A percentile compares a stretch with the other conserved stretches of the same genome.
Conservation (phyloP, 2,888 invertebrate genomes). For the Gastrophysa polygoni region DNA sequence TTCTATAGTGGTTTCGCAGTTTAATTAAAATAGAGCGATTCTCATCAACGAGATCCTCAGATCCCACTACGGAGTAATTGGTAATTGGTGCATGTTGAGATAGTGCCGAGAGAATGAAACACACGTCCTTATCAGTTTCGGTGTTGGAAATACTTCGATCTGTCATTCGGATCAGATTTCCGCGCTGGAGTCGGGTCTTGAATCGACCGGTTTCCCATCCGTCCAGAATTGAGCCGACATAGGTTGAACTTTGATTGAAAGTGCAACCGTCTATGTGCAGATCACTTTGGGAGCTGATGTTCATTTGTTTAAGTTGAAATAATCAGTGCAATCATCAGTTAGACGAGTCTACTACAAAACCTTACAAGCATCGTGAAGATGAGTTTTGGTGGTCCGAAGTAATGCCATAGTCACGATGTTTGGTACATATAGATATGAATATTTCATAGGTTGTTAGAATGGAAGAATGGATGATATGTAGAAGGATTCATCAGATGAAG, state of each 20-base stretch:
- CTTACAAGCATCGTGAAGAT: too few relatives aligned
- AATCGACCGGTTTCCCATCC: constrained; percentile 11
- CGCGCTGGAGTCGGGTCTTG: constrained; percentile 2
- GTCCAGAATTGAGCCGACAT: constrained; percentile 25
- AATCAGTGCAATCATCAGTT: too few relatives aligned
- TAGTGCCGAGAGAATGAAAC: background rate
- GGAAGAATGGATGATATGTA: too few relatives aligned
- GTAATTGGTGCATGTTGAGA: constrained; percentile 20
- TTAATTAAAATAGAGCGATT: constrained; percentile 7
- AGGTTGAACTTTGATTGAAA: constrained; percentile 43
- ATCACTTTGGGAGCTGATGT: too few relatives aligned
- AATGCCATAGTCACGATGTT: too few relatives aligned
- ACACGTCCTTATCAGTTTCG: constrained; percentile 2
- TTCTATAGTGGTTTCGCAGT: constrained; percentile 3
- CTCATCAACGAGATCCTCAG: background rate
- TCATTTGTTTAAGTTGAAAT: too few relatives aligned
- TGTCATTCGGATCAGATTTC: constrained; percentile 31
- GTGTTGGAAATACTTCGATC: constrained; percentile 13
- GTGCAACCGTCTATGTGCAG: constrained; percentile 32
- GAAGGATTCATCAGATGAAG: too few relatives aligned
- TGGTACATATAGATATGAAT: too few relatives aligned
- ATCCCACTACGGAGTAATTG: constrained; percentile 12
- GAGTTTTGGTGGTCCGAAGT: too few relatives aligned
- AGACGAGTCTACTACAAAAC: too few relatives aligned
- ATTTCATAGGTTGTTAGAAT: too few relatives aligned